Evolutionary conservation across 2,113 vertebrate species (phyloP), one percentile per base, ranked within the genome.

Genomic region (Neogobius melanostomus): DNA sequence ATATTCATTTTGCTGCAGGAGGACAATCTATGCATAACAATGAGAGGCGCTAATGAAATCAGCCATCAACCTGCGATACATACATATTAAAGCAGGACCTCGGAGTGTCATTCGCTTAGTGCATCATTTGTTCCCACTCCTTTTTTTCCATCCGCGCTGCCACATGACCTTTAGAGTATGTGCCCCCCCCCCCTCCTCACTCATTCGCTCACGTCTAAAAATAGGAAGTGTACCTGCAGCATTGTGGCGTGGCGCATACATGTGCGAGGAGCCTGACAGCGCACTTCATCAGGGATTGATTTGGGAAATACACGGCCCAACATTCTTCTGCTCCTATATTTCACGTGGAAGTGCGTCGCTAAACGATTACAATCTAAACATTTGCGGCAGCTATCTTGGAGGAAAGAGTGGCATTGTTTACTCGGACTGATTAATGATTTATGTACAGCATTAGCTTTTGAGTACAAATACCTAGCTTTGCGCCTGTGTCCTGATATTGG

Each of bases 1-100:
- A 96, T 95, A 97, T 96, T 97, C 95, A 95, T 97, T 98, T 96
- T 99, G 95, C 98, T 98, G 96, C 98, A 99, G 96, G 95, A 98
- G 96, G 95, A 98, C 96, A 96, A 93, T 94, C 95, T 94, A 95
- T 98, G 97, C 96, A 99, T 98, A 98, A 98, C 96, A 99, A 98
- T 99, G 96, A 99, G 97, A 95, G 93, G 92, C 92, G 93, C 96
- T 98, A 98, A 98, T 98, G 96, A 98, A 98, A 98, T 96, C 97
- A 98, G 95, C 95, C 94, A 97, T 98, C 96, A 98, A 95, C 95
- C 95, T 97, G 93, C 94, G 96, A 96, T 96, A 96, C 95, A 95
- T 95, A 96, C 95, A 95, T 96, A 97, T 95, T 96, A 97, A 97
- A 96, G 93, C 92, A 94, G 93, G 95, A 94, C 95, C 95, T 94